Conservation (phyloP, 2,888 invertebrate species). For the Acrobasis repandana region DNA sequence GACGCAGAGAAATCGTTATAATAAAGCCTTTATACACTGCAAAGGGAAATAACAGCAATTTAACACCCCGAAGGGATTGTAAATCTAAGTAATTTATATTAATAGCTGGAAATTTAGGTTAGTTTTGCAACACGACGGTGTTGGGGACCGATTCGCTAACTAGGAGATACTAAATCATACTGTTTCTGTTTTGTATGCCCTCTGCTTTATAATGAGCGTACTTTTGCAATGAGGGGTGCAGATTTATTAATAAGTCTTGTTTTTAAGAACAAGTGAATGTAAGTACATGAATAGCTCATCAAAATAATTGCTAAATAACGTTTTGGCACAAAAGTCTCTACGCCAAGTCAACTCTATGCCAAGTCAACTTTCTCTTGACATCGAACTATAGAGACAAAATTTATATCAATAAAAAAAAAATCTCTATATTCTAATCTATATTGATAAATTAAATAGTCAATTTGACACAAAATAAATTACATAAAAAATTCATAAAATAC, state of each 20-base stretch:
- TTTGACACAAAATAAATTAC: too few species aligned
- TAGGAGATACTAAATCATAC: slow-evolving; percentile 43
- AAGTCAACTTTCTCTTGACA: too few species aligned
- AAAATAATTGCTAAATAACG: too few species aligned
- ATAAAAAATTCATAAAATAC: too few species aligned
- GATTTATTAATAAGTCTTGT: background rate
- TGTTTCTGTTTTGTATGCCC: background rate
- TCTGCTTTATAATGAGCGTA: slow-evolving; percentile 12
- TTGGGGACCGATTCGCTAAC: slow-evolving; percentile 69
- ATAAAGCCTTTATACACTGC: slow-evolving; percentile 56
- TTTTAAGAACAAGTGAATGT: too few species aligned
- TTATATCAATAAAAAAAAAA: too few species aligned
- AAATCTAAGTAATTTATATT: slow-evolving; percentile 79
- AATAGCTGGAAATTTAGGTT: slow-evolving; percentile 71
- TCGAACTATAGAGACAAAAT: too few species aligned
- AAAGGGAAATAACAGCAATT: slow-evolving; percentile 67
- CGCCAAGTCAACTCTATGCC: too few species aligned
- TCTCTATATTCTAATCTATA: too few species aligned
- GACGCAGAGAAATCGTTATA: slow-evolving; percentile 49
- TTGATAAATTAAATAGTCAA: too few species aligned
- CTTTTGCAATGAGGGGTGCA: background rate
- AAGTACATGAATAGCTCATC: too few species aligned
- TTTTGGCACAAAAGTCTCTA: too few species aligned
- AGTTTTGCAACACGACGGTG: slow-evolving; percentile 67
- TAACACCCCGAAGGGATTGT: slow-evolving; percentile 70